Conservation (phyloP, 2,113 vertebrate genomes). For the Jaculus jaculus region DNA sequence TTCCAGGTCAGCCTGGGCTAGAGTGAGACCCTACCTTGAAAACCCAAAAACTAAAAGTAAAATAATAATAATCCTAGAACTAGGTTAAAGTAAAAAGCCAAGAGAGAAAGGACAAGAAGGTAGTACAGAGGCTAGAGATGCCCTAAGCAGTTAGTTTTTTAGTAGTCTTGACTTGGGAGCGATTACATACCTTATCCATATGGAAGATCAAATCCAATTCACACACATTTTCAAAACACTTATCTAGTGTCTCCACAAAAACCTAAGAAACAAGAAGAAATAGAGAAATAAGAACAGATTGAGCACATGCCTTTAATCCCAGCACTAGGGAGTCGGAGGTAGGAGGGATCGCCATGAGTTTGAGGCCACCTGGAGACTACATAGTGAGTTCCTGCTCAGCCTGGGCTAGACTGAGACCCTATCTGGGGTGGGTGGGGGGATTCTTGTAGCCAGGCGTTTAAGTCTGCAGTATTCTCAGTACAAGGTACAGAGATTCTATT, state of each 20-base stretch:
- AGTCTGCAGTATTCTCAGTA: too few species aligned
- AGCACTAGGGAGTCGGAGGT: too few species aligned
- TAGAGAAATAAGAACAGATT: not conserved
- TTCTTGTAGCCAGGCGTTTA: too few species aligned
- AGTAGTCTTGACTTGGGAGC: not conserved
- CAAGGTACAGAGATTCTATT: too few species aligned
- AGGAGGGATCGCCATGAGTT: too few species aligned
- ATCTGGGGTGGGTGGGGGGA: not conserved
- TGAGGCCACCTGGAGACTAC: too few species aligned
- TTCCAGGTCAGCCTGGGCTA: too few species aligned
- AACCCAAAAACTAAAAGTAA: too few species aligned
- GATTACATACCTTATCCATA: slow-evolving; percentile 93
- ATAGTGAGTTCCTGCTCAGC: too few species aligned
- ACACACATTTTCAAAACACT: slow-evolving; percentile 97
- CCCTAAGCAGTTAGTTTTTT: not conserved
- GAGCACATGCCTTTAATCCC: too few species aligned
- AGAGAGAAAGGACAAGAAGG: not conserved
- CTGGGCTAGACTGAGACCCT: not conserved
- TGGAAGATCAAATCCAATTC: slow-evolving; percentile 97
- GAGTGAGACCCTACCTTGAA: too few species aligned
- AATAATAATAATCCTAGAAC: not conserved
- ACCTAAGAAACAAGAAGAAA: slow-evolving; percentile 85
- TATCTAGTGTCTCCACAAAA: slow-evolving; percentile 97
- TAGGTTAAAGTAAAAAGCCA: not conserved
- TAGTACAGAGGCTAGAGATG: not conserved